Evolutionary conservation across 1,140 invertebrate species (phyloP), one percentile per base, ranked within the genome.

Genomic region (Ridgeia piscesae): DNA sequence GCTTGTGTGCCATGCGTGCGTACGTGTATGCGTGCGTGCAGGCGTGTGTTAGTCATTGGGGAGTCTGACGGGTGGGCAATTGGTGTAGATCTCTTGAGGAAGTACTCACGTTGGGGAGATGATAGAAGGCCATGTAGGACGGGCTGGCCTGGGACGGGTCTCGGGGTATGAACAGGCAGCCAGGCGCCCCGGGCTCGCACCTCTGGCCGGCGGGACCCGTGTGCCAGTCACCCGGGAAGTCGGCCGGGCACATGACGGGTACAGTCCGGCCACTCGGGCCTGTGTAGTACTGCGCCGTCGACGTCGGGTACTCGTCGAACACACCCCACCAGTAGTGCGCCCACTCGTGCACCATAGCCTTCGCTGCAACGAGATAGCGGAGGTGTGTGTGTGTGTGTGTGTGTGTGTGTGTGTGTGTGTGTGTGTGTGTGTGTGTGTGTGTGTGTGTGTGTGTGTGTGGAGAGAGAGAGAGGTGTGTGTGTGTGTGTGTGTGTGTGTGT

Each of bases 351-450:
- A 91, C n/a, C 88, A 31, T 50, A 27, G 17, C 21, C 9, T 33
- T 35, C 8, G 6, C 14, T 33, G 48, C 34, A 90, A n/a, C 27
- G 27, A 77, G 58, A 27, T 77, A 50, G 6, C 50, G 88, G 92
- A 91, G 88, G 90, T 93, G 93, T 93, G 93, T 92, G 92, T 91
- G 92, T 90, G 91, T 93, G 92, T 92, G 91, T 93, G 91, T 92
- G 91, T 93, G 93, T 92, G 92, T 93, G 92, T 92, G 91, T 93
- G 92, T 92, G 93, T 93, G 93, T 93, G 92, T 93, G 93, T 93
- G 93, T 93, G 93, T 93, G 93, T 93, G 93, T 94, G 93, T 93
- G 92, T 93, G 92, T 93, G 91, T 93, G 93, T 94, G 93, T 94
- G 93, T 93, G 93, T 94, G 93, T 93, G 89, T 94, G 91, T 93